Evolutionary conservation across 64 coral and sea anemone species (phyloP).

Genomic region (Exaiptasia diaphana): DNA sequence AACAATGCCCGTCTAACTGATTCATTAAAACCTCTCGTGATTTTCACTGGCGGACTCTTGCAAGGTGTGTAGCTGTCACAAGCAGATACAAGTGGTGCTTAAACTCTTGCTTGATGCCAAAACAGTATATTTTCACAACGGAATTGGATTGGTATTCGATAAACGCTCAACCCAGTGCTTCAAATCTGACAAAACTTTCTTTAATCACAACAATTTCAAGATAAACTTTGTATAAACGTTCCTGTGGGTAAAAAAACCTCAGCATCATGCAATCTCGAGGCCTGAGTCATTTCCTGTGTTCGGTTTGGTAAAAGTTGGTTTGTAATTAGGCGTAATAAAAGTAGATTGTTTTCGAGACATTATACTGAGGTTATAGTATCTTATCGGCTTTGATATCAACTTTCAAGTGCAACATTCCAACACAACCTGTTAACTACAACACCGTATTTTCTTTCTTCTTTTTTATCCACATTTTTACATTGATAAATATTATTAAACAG

Average conservation of each 20-base stretch:
- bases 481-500: neutral
- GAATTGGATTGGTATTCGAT: no score
- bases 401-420: neutral
- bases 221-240: neutral
- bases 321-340: neutral
- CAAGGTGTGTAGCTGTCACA: neutral
- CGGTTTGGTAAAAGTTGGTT: neutral
- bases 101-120: no score
- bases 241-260: neutral
- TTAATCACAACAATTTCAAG: neutral
- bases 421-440: constrained; percentile 3
- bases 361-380: neutral
- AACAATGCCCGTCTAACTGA: neutral
- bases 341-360: neutral
- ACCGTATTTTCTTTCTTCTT: no score
- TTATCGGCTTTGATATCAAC: neutral
- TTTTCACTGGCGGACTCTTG: neutral
- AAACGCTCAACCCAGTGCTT: no score
- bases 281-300: neutral
- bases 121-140: no score
- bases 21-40: neutral
- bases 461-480: no score
- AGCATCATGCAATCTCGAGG: neutral
- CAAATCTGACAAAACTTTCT: no score
- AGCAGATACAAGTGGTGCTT: neutral